Conservation (phyloP, 2,113 vertebrate genomes). For the Toxotes chatareus region DNA sequence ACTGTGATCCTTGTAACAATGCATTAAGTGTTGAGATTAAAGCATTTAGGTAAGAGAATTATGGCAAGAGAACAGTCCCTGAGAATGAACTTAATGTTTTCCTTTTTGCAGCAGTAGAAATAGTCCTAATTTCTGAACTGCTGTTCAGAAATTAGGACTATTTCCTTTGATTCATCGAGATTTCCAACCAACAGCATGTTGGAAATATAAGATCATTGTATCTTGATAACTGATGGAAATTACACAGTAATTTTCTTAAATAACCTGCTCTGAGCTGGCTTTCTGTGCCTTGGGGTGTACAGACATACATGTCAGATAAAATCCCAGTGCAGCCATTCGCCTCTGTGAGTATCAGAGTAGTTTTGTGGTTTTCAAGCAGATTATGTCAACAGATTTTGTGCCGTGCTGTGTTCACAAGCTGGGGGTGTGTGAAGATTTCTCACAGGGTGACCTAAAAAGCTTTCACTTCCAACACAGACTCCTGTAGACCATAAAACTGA, state of each 20-base stretch:
- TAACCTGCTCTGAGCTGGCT: not conserved
- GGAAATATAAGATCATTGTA: not conserved
- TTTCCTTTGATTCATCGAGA: not conserved
- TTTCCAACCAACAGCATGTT: not conserved
- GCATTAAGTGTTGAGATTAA: not conserved
- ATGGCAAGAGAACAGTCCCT: not conserved
- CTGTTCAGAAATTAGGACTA: not conserved
- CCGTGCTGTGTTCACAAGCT: conserved; percentile 4
- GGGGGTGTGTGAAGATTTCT: conserved; percentile 13
- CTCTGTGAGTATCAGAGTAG: conserved; percentile 5
- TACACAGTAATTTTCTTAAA: conserved; percentile 26
- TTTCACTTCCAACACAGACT: not conserved
- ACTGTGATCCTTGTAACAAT: not conserved
- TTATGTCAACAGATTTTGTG: conserved; percentile 17
- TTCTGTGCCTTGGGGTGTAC: not conserved
- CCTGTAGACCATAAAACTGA: conserved; percentile 49
- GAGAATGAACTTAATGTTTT: not conserved
- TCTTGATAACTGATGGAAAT: conserved; percentile 24
- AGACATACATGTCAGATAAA: conserved; percentile 25
- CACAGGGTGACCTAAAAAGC: conserved; percentile 20
- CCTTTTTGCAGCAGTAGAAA: not conserved
- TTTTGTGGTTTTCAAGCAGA: conserved; percentile 33
- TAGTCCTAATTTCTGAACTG: not conserved
- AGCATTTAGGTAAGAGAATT: not conserved
- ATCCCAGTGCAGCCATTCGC: conserved; percentile 7